Base-by-base conservation (phyloP, 2,888 invertebrate genomes). In the Allophyes oxyacanthae region DNA sequence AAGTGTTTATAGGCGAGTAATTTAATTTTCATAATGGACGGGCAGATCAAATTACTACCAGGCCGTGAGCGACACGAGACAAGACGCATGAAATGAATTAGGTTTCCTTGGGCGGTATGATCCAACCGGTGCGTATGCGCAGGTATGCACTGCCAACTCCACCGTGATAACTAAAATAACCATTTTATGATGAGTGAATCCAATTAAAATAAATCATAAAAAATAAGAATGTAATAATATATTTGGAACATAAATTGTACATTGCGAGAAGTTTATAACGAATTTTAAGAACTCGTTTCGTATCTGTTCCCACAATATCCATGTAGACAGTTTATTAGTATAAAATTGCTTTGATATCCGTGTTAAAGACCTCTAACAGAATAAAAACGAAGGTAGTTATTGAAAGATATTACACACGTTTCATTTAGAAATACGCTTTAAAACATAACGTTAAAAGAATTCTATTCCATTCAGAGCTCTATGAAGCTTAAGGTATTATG, bases 11-110 rank as follows among this genome's bases (percentile, higher is more conserved):
- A 77, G 64, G 71, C 64, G 78, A 72, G 79, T 85, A 86, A 87
- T 89, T 88, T 82, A 85, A 87, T 85, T 86, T 84, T 85, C 79
- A 74, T 84, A 84, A 85, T 86, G 78, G 86, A 88, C 82, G 78
- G 76, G 84, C 82, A 82, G 78, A 85, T 86, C 84, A 86, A 87
- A 89, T 86, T 85, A 86, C 79, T 81, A 80, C 76, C 78, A 79
- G 64, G 83, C 85, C 85, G 77, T 76, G 81, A 85, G 87, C 82
- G 85, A 85, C 85, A 80, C 72, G 65, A 79, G 85, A 87, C 80
- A 77, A 71, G 81, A 85, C 75, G 87, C 85, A 84, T 86, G 82
- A 86, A 88, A 87, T 84, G 81, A 85, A 85, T 85, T 84, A 83
- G 81, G 82, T 82, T 83, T 83, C 84, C 82, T 78, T 75, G 72